Percentiles rank a stretch among this genome's conserved stretches.
These are phyloP conservation scores for Phalacrocorax aristotelis DNA, from an alignment of 2,113 vertebrate genomes.

Conservation along the genomic window DNA sequence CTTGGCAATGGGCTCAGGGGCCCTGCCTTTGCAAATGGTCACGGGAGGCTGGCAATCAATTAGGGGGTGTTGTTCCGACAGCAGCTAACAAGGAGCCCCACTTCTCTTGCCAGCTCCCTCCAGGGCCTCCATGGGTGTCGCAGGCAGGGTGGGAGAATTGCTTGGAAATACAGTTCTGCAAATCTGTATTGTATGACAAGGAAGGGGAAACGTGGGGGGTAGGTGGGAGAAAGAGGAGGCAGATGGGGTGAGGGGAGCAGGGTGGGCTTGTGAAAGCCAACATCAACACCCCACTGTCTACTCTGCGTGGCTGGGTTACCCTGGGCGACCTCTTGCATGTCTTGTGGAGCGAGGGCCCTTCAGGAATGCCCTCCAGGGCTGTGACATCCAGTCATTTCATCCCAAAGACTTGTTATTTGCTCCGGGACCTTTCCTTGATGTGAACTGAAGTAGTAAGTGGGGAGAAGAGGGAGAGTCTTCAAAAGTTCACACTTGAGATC, in stretches of 20 bases:
- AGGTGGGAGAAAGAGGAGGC: background rate
- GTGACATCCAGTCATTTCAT: background rate
- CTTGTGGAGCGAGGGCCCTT: background rate
- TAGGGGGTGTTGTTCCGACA: background rate
- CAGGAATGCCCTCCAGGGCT: background rate
- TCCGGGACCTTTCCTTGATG: background rate
- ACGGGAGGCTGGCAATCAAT: background rate
- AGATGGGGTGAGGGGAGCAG: background rate
- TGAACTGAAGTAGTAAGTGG: background rate
- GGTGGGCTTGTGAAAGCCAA: background rate
- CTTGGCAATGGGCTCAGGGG: background rate
- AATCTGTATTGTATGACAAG: background rate
- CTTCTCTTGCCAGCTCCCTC: background rate
- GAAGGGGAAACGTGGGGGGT: background rate
- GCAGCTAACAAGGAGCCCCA: background rate
- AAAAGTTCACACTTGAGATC: background rate
- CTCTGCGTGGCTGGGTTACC: no score
- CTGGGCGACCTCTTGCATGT: background rate
- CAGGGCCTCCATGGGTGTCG: fast-evolving
- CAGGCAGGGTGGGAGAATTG: background rate
- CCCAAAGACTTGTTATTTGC: background rate
- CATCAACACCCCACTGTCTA: background rate
- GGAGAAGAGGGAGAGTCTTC: background rate
- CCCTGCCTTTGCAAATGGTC: background rate
- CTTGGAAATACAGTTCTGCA: background rate